Percentiles rank a stretch among this genome's conserved stretches.
These are phyloP conservation scores for Anoplolepis gracilipes DNA, from an alignment of 1,140 invertebrate species.

Conservation along the genomic window DNA sequence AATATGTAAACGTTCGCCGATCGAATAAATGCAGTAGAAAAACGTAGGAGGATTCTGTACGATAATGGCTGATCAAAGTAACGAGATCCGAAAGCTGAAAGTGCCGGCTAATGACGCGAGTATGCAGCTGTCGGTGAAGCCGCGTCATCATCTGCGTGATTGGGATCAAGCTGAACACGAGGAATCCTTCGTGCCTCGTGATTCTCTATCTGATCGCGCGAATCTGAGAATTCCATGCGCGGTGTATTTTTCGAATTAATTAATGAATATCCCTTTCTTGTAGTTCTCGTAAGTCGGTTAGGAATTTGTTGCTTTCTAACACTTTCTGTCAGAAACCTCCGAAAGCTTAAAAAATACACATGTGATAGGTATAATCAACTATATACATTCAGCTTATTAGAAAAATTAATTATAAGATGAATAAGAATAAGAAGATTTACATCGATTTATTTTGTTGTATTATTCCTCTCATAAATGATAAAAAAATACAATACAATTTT, in stretches of 20 bases:
- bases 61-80: conserved; percentile 47
- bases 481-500: no score
- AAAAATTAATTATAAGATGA: no score
- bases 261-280: conserved; percentile 40
- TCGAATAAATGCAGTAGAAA: not conserved
- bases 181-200: conserved; percentile 35
- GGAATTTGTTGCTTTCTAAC: conserved; percentile 1
- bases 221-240: conserved; percentile 1
- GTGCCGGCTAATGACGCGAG: conserved; percentile 66
- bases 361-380: not conserved
- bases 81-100: conserved; percentile 59
- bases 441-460: no score
- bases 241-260: conserved; percentile 44
- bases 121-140: conserved; percentile 72
- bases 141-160: conserved; percentile 76
- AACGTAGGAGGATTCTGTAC: conserved; percentile 18
- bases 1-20: conserved; percentile 9
- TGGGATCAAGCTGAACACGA: conserved; percentile 66
- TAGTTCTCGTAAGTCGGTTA: conserved; percentile 26
- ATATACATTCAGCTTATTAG: not conserved
- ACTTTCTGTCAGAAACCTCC: not conserved
- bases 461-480: no score
- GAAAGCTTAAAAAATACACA: not conserved
- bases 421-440: not conserved
- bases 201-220: conserved; percentile 49